A percentile compares a stretch with the other conserved stretches of the same genome.
Evolutionary conservation across 2,113 vertebrate species (phyloP).

Genomic region (Stercorarius parasiticus): DNA sequence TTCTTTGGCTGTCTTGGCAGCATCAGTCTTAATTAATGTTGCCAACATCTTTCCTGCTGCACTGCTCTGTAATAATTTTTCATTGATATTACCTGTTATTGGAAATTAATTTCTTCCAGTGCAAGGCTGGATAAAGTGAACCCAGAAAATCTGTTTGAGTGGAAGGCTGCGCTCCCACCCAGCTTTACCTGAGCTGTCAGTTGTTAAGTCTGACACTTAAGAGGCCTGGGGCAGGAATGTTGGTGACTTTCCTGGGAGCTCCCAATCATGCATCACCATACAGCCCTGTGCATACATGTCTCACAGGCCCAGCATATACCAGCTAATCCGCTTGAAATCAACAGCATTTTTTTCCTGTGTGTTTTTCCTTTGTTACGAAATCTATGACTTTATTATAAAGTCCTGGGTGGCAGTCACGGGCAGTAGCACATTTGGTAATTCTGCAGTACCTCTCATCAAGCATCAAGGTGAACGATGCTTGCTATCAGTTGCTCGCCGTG

Average conservation of each 20-base stretch:
- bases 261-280: fast-evolving
- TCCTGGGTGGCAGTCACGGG: neutral
- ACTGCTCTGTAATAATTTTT: neutral
- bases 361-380: neutral
- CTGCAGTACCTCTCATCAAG: neutral
- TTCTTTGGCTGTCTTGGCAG: neutral
- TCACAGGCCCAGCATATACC: neutral
- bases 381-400: neutral
- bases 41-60: neutral
- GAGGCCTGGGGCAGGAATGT: neutral
- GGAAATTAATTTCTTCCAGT: neutral
- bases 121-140: neutral
- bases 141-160: neutral
- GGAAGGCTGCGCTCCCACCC: neutral
- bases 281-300: neutral
- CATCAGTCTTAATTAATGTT: neutral
- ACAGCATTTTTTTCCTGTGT: neutral
- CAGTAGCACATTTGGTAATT: neutral
- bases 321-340: neutral
- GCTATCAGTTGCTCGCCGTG: fast-evolving
- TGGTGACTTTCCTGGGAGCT: neutral
- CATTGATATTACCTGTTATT: neutral
- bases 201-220: neutral
- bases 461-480: neutral
- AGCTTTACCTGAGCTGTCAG: neutral